Conservation (phyloP, 2,888 invertebrate genomes). For the Chalcis sispes region DNA sequence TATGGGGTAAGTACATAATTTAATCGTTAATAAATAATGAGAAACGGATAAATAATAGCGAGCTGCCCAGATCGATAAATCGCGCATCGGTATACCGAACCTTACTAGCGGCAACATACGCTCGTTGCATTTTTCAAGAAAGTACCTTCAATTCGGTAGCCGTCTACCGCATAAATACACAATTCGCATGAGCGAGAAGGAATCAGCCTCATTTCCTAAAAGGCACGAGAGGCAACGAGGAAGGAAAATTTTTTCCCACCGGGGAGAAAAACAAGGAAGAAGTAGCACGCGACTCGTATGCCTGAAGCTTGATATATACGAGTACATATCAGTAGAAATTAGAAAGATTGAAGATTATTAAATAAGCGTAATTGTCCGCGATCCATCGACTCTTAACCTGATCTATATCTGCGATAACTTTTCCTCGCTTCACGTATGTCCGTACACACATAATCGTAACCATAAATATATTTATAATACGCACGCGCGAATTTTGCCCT, state of each 20-base stretch:
- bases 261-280: background rate
- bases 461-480: background rate
- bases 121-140: conserved; percentile 27
- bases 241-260: background rate
- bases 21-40: background rate
- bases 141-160: background rate
- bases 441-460: background rate
- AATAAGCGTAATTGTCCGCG: conserved; percentile 23
- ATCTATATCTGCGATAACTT: background rate
- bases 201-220: conserved; percentile 47
- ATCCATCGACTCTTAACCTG: background rate
- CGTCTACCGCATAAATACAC: conserved; percentile 40
- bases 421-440: background rate
- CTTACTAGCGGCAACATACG: background rate
- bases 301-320: conserved; percentile 6
- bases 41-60: background rate
- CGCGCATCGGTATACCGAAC: background rate
- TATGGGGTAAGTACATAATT: too few relatives aligned
- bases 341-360: conserved; percentile 41
- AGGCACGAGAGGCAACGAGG: conserved; percentile 22
- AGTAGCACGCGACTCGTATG: conserved; percentile 25
- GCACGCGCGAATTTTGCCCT: too few relatives aligned
- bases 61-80: background rate
- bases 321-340: conserved; percentile 14
- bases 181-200: conserved; percentile 21